Evolutionary conservation across 2,113 vertebrate species (phyloP).

Genomic region (Neoarius graeffei): DNA sequence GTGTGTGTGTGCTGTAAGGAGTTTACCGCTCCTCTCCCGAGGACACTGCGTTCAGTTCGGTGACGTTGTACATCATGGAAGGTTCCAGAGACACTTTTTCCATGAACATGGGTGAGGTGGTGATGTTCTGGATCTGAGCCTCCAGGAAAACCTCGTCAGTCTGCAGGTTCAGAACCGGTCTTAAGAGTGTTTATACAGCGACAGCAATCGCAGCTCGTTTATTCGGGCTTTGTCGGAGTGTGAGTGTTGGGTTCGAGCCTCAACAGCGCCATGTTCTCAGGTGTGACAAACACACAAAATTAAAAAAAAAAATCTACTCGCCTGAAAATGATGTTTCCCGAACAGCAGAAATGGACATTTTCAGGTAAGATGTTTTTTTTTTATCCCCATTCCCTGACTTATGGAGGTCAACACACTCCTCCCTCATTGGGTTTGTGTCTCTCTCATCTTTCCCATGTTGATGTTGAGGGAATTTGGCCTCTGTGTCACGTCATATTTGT

Average conservation of each 20-base stretch:
- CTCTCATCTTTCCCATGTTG: too few relatives aligned
- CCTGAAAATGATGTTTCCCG: too few relatives aligned
- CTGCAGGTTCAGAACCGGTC: constrained; percentile 65
- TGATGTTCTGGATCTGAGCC: constrained; percentile 99
- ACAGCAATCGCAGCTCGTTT: constrained; percentile 19
- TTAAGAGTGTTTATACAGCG: constrained; percentile 54
- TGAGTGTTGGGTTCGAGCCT: background rate
- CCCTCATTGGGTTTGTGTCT: too few relatives aligned
- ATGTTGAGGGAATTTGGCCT: too few relatives aligned
- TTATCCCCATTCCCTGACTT: too few relatives aligned
- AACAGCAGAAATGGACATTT: too few relatives aligned
- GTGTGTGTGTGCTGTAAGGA: background rate
- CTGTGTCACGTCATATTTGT: too few relatives aligned
- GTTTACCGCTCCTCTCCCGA: constrained; percentile 78
- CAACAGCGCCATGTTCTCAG: background rate
- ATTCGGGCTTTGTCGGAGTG: background rate
- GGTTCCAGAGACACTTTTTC: constrained; percentile 98
- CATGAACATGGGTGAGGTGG: constrained; percentile 98
- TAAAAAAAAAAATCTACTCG: too few relatives aligned
- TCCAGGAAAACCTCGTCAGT: constrained; percentile 98
- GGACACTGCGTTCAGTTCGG: constrained; percentile 85
- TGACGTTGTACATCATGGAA: constrained; percentile 95
- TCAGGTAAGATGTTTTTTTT: too few relatives aligned
- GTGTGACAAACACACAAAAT: background rate
- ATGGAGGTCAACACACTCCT: too few relatives aligned